Conservation (phyloP, 2,888 invertebrate species). For the Minunthozetes semirufus region DNA sequence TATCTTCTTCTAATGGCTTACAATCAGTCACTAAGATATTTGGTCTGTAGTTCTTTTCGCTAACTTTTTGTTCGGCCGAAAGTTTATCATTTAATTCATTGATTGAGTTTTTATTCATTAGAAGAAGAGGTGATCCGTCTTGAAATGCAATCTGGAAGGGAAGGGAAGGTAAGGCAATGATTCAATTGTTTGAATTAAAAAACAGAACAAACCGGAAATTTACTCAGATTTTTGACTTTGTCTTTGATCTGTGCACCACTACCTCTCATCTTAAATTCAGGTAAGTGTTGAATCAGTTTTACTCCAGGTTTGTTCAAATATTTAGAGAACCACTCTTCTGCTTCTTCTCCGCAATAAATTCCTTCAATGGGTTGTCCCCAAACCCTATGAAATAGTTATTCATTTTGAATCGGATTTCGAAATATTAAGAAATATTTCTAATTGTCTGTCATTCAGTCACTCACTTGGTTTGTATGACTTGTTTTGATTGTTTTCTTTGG, state of each 20-base stretch:
- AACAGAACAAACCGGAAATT: neutral
- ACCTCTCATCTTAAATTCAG: neutral
- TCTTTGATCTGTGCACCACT: neutral
- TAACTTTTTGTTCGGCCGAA: neutral
- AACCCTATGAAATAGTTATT: conserved; percentile 1
- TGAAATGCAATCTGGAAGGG: conserved; percentile 33
- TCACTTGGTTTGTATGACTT: conserved; percentile 11
- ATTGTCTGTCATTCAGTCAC: no score
- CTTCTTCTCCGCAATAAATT: conserved; percentile 2
- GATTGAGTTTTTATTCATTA: conserved; percentile 36
- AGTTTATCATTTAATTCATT: conserved; percentile 33
- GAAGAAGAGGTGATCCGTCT: conserved; percentile 23
- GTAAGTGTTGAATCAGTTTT: conserved; percentile 25
- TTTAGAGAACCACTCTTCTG: conserved; percentile 7
- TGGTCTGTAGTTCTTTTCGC: conserved; percentile 36
- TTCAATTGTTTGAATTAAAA: neutral
- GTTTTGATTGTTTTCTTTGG: neutral
- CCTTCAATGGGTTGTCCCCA: conserved; percentile 31
- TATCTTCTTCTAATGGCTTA: conserved; percentile 34
- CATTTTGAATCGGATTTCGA: neutral
- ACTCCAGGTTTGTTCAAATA: neutral
- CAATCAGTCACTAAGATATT: conserved; percentile 33
- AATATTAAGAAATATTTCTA: neutral
- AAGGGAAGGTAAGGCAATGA: neutral
- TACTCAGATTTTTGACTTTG: neutral